phyloP scores from a whole-genome alignment of 2,888 invertebrate genomes.

The Dorcus hopei region DNA sequence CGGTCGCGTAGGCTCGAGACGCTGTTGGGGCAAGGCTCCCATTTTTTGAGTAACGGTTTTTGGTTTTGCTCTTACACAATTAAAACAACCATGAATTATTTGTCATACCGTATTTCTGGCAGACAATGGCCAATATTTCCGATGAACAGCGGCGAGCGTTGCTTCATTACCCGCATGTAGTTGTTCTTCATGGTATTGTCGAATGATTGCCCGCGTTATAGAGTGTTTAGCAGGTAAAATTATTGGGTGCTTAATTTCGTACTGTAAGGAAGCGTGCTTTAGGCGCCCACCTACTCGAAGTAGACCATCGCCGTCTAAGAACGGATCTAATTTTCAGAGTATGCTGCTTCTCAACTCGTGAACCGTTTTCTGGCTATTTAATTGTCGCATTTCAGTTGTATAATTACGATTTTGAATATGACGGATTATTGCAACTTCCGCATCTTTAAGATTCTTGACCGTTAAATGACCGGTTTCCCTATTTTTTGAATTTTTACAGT shows the following conservation, averaged over 20 bases:
- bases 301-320: background rate
- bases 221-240: background rate
- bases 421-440: too few species aligned
- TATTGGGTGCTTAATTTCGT: background rate
- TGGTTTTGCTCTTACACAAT: slow-evolving; percentile 11
- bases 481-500: too few species aligned
- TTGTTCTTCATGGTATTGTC: background rate
- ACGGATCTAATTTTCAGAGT: too few species aligned
- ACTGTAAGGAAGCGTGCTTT: background rate
- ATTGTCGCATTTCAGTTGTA: too few species aligned
- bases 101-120: slow-evolving; percentile 4
- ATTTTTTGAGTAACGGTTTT: background rate
- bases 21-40: slow-evolving; percentile 8
- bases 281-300: background rate
- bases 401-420: too few species aligned
- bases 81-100: slow-evolving; percentile 4
- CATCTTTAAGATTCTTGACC: too few species aligned
- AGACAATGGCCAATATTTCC: slow-evolving; percentile 14
- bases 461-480: too few species aligned
- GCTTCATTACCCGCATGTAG: slow-evolving; percentile 2
- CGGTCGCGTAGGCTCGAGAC: slow-evolving; percentile 2
- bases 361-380: too few species aligned
- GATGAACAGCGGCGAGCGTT: background rate
- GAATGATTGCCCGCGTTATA: background rate
- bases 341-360: too few species aligned